These are phyloP conservation scores for Ectropis crepuscularia DNA, from an alignment of 2,888 invertebrate genomes.

Conservation along the genomic window DNA sequence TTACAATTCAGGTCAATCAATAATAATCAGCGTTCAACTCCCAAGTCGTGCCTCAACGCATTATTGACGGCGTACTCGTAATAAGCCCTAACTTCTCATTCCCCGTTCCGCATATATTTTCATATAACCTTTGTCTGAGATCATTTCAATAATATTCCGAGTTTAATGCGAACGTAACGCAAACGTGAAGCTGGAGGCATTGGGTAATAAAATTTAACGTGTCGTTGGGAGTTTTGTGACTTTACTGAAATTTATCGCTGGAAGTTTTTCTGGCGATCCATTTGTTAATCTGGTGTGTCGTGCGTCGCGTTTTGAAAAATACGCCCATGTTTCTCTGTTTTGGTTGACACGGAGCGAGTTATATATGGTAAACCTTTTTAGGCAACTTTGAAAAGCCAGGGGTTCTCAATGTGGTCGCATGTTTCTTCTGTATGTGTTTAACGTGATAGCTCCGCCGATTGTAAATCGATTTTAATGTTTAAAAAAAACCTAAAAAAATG, in stretches of 20 bases:
- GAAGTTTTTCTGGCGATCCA: conserved; percentile 74
- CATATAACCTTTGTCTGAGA: conserved; percentile 69
- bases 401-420: too few species aligned
- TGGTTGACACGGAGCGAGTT: conserved; percentile 22
- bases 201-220: conserved; percentile 77
- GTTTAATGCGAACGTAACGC: conserved; percentile 68
- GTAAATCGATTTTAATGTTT: too few species aligned
- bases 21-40: conserved; percentile 30
- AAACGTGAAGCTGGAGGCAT: conserved; percentile 59
- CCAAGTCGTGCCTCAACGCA: conserved; percentile 43
- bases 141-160: conserved; percentile 79
- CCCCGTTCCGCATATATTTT: conserved; percentile 60
- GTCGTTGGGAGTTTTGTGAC: conserved; percentile 73
- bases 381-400: too few species aligned
- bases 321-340: conserved; percentile 49
- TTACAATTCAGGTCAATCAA: conserved; percentile 39
- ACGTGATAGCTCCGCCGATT: too few species aligned
- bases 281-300: conserved; percentile 67
- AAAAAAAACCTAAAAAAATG: too few species aligned
- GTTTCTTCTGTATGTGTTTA: too few species aligned
- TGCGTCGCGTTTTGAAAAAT: conserved; percentile 58
- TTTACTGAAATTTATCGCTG: conserved; percentile 69
- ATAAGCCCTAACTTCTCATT: conserved; percentile 52
- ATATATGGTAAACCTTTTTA: too few species aligned
- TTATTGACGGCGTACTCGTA: conserved; percentile 50